phyloP scores from a whole-genome alignment of 2,888 invertebrate genomes.

The Epinotia bilunana region DNA sequence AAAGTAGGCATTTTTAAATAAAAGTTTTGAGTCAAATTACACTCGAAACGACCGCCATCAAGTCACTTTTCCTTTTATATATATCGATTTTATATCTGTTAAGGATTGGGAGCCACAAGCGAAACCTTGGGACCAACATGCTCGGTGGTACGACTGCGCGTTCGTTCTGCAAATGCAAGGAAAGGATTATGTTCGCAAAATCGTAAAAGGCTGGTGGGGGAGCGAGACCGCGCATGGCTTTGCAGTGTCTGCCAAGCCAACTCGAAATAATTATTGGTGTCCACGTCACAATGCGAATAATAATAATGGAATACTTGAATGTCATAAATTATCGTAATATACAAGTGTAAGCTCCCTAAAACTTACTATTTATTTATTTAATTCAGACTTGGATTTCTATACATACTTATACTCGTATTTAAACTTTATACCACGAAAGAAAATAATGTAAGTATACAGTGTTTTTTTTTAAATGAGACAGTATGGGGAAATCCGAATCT shows the following conservation, averaged over 20 bases:
- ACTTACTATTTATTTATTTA: no score
- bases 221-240: not conserved
- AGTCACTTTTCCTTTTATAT: no score
- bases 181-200: constrained; percentile 3
- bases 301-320: not conserved
- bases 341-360: not conserved
- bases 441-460: no score
- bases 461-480: no score
- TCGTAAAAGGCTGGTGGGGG: constrained; percentile 5
- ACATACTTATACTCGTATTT: no score
- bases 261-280: not conserved
- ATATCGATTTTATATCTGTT: not conserved
- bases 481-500: no score
- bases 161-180: not conserved
- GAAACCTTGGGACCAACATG: constrained; percentile 8
- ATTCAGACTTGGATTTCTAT: no score
- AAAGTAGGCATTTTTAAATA: no score
- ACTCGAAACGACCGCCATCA: no score
- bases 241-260: not conserved
- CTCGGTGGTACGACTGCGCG: constrained; percentile 14
- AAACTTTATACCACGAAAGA: no score
- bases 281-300: not conserved
- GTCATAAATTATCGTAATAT: not conserved
- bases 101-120: constrained; percentile 8
- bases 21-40: no score